Percentiles rank a stretch among this genome's conserved stretches.
phyloP scores from a whole-genome alignment of 92 coral and sea anemone genomes.

The Epizoanthus stellaris region DNA sequence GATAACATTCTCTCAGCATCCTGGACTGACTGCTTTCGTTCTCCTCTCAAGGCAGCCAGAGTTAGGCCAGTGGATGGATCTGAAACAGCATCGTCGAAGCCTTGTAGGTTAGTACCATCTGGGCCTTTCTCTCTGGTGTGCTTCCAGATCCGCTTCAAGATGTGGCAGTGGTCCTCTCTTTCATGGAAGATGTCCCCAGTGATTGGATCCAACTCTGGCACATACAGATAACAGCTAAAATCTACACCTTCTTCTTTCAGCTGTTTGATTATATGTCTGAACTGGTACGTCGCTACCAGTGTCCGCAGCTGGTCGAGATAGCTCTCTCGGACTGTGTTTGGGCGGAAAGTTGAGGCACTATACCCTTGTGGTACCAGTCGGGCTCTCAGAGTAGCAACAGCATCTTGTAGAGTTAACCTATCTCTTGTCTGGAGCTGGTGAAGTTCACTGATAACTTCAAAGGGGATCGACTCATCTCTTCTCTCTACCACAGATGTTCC shows the following conservation, averaged over 20 bases:
- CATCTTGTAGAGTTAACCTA: slow-evolving; percentile 52
- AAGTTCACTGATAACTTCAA: slow-evolving; percentile 43
- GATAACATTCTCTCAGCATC: slow-evolving; percentile 77
- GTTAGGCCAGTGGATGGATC: slow-evolving; percentile 73
- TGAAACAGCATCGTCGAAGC: slow-evolving; percentile 62
- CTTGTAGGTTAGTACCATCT: slow-evolving; percentile 51
- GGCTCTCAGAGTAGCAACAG: slow-evolving; percentile 45
- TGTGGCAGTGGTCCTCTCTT: slow-evolving; percentile 50
- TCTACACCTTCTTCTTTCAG: slow-evolving; percentile 6
- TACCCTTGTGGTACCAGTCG: slow-evolving; percentile 63
- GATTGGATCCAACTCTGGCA: slow-evolving; percentile 16
- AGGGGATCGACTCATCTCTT: slow-evolving; percentile 54
- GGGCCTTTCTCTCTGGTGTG: slow-evolving; percentile 54
- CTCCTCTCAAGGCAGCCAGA: slow-evolving; percentile 59
- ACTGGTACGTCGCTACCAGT: slow-evolving; percentile 58
- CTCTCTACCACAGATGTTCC: slow-evolving; percentile 46
- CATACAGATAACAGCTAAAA: slow-evolving; percentile 7
- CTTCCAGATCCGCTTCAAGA: slow-evolving; percentile 37
- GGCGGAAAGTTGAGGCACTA: slow-evolving; percentile 49
- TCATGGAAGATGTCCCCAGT: slow-evolving; percentile 39
- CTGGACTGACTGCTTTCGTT: slow-evolving; percentile 68
- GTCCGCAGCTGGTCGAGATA: slow-evolving; percentile 52
- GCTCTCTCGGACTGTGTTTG: slow-evolving; percentile 43
- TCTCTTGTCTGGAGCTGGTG: slow-evolving; percentile 20
- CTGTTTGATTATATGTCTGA: slow-evolving; percentile 10